Base-by-base conservation (phyloP, 23 tunicate genomes). In the Aplidium turbinatum region DNA sequence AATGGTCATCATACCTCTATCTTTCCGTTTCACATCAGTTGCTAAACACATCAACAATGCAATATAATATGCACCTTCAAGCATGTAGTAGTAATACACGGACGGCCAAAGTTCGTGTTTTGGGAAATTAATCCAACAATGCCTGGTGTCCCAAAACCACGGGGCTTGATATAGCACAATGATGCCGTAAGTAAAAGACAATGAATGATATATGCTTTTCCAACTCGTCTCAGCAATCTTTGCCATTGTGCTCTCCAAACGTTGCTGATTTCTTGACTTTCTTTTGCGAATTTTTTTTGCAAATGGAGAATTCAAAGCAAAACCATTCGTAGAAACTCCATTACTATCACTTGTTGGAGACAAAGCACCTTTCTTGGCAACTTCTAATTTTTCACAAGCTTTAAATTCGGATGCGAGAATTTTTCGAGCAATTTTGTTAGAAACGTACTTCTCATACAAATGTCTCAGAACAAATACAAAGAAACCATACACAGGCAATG, bases 21-120 rank as follows among this genome's bases (percentile, higher is more conserved):
- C 81, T 35, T 75, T 75, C 23, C 81, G 29, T 39, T 57, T 57
- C n/a, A 75, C 68, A 58, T 75, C 81, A 23, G 67, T 75, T 9
- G 53, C 22, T 1, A 60, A 13, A 18, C 63, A 58, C 16, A 75
- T 23, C 1, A 75, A 5, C 54, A 75, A 40, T 28, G 81, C 35
- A n/a, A 60, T 57, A 53, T 75, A 75, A 60, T 75, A 75, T 6
- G 69, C 81, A 3, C 69, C 67, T 75, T 75, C 81, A 21, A 75
- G 9, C 57, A 75, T 60, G 38, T 57, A 75, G 30, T 58, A 35
- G 52, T 22, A 57, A 24, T 75, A 75, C 18, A 75, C 25, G 1
- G 70, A 39, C 4, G 70, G 57, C 57, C 68, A 58, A 19, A 75
- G 70, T 31, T 58, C 38, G 27, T 75, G 81, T 20, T 35, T 38